A percentile compares a stretch with the other conserved stretches of the same genome.
These are phyloP conservation scores for Tarsius wallacei DNA, from an alignment of 2,797 vertebrate genomes.

Conservation along the genomic window DNA sequence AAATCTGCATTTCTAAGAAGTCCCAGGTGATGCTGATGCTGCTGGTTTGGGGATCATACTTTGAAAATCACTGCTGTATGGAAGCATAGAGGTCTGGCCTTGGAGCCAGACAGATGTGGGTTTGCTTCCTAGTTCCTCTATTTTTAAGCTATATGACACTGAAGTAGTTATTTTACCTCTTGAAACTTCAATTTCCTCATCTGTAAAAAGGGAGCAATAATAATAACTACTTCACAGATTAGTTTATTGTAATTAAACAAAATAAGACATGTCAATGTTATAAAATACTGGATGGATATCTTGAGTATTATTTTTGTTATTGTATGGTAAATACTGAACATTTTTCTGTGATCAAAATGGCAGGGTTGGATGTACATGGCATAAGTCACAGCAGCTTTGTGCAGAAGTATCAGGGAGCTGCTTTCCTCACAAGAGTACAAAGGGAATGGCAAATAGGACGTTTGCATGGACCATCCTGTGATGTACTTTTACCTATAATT, in stretches of 20 bases:
- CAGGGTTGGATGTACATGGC: neutral
- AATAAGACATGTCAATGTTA: neutral
- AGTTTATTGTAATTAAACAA: neutral
- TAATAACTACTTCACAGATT: neutral
- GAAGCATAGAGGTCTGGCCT: neutral
- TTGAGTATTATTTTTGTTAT: constrained; percentile 35
- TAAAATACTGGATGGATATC: neutral
- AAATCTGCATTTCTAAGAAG: neutral
- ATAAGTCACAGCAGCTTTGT: neutral
- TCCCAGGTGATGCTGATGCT: neutral
- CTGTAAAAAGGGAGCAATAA: neutral
- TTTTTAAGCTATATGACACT: neutral
- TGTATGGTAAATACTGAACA: constrained; percentile 2
- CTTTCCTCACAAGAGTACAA: neutral
- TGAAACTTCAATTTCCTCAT: neutral
- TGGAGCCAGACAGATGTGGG: neutral
- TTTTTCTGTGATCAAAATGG: neutral
- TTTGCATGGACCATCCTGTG: neutral
- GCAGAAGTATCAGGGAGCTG: neutral
- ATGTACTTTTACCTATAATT: neutral
- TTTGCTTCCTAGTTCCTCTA: neutral
- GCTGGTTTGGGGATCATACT: neutral
- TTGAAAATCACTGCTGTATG: neutral
- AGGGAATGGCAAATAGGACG: neutral
- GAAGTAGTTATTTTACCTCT: neutral